Evolutionary conservation across 92 coral and sea anemone genomes (phyloP), one percentile per base, ranked within the genome.

Genomic region (Epizoanthus stellaris): DNA sequence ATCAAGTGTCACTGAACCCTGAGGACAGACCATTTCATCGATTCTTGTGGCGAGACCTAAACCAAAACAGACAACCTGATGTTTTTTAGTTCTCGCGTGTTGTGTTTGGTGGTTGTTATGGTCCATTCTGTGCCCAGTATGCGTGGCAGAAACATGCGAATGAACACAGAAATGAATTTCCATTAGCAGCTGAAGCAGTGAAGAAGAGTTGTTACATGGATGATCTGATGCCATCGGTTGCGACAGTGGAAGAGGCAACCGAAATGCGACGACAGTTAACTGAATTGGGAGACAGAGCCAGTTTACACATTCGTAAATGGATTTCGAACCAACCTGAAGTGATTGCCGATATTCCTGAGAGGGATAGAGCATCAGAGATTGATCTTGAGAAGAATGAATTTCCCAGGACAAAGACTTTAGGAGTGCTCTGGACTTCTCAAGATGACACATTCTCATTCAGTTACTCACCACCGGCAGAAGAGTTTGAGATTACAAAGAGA

Each of bases 291-390:
- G 92, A 84, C 80, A 85, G 21, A 66, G 88, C 88, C 30, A 80
- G 87, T 75, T 91, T 91, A 36, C 94, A 84, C 74, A 84, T 88
- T 56, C 81, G 85, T 52, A 91, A 91, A 62, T 91, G 89, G 94
- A 71, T 91, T 13, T 92, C 89, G 25, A 71, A 91, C n/a, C 42
- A 23, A 20, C 70, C 20, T 17, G 88, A 83, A 73, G 90, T 86
- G 43, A 23, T 85, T 25, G 83, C 30, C 39, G 81, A 86, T 65
- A 70, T 80, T 77, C 74, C 81, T 16, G 87, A 87, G 86, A 84
- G 45, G 52, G 74, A 84, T 58, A 77, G 75, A 83, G 92, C 92
- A 6, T 53, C 85, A 6, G 77, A 82, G 43, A 73, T 91, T 36
- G 83, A 90, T 45, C 74, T 90, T 8, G 88, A 90, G 23, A 88